Conservation (phyloP, 2,113 vertebrate genomes). For the Neomonachus schauinslandi region DNA sequence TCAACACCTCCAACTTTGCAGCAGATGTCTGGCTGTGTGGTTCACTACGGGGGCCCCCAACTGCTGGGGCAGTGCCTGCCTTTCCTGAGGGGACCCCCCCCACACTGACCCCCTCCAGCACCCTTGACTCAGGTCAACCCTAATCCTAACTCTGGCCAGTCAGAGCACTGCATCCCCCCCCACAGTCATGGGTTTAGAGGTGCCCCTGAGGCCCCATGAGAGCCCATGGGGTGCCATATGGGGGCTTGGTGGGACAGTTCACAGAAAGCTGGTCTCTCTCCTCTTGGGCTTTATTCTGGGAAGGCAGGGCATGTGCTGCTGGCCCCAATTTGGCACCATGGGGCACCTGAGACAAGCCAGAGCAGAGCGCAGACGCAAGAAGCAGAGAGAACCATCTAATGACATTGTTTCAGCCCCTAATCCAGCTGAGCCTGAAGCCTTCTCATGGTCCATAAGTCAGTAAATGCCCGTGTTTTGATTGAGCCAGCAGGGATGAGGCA, state of each 20-base stretch:
- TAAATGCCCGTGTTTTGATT: neutral
- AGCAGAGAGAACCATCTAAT: no score
- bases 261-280: neutral
- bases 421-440: neutral
- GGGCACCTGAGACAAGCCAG: neutral
- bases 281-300: neutral
- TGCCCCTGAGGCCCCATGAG: neutral
- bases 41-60: neutral
- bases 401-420: neutral
- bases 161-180: neutral
- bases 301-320: neutral
- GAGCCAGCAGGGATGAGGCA: neutral
- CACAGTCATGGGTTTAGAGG: neutral
- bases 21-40: fast-evolving
- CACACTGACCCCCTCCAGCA: neutral
- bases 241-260: neutral
- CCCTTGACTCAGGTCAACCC: neutral
- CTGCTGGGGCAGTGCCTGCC: neutral
- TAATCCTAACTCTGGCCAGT: no score
- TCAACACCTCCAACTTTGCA: neutral
- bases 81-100: neutral
- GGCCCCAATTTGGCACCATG: neutral
- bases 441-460: neutral
- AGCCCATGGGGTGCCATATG: neutral
- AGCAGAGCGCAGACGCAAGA: neutral